Base-by-base conservation (phyloP, 2,797 vertebrate species). In the Linurgus olivaceus region DNA sequence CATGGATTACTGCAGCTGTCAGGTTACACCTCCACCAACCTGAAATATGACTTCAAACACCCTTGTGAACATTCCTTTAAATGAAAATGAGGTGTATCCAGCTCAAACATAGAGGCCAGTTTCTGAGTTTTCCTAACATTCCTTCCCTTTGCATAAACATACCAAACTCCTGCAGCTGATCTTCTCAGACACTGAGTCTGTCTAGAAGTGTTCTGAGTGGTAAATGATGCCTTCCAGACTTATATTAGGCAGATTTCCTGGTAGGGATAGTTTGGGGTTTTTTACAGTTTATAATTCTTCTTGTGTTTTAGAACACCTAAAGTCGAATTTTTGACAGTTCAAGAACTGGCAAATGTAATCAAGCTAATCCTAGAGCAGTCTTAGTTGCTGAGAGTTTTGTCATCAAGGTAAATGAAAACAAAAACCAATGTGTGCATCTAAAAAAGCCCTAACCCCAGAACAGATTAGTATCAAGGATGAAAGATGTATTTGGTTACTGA, bases 371-470 rank as follows among this genome's bases (percentile, higher is more conserved):
- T 47, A 59, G 20, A 86, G 42, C 24, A 26, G 9, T 20, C 28
- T 25, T 19, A 65, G n/a, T 11, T 52, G 20, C 7, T 59, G 19
- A 21, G 14, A 79, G 15, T 75, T 85, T 77, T 71, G 15, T 24
- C 33, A 51, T 40, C 62, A 65, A 70, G 15, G 58, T 74, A 90
- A 86, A 85, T 20, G 31, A 79, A 89, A 77, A 54, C 23, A 74
- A 58, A 68, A 57, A 35, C 2, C 9, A 58, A 37, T 4, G 9
- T 57, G 15, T 62, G 10, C 25, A 59, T 52, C 28, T n/a, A 70
- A 59, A 76, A 90, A 63, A 73, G 31, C 40, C 45, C 40, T 78
- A 72, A 51, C 11, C 7, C 2, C 1, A 80, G 10, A 72, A 72
- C 0, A 67, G 24, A 52, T 54, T 54, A 76, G 38, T 58, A 75